A percentile compares a stretch with the other conserved stretches of the same genome.
Conservation (phyloP, 2,888 invertebrate species). For the Monoplex corrugatus region DNA sequence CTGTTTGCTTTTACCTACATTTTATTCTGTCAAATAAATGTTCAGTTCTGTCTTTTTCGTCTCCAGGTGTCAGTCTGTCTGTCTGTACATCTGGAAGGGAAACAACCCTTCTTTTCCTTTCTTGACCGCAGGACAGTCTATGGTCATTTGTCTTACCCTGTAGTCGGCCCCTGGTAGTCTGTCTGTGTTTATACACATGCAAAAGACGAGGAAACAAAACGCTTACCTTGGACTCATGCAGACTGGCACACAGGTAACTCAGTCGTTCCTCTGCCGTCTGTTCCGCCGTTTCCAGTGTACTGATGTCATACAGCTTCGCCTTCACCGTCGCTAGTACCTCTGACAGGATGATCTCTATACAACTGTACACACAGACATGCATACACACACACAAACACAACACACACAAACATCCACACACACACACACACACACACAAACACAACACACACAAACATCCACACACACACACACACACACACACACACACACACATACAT, state of each 20-base stretch:
- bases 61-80: no score
- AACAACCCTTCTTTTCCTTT: no score
- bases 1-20: no score
- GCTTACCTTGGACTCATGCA: conserved; percentile 58
- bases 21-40: no score
- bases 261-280: conserved; percentile 92
- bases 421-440: not conserved
- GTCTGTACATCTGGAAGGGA: no score
- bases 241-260: conserved; percentile 86
- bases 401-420: not conserved
- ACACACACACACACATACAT: no score
- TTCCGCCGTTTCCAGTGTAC: conserved; percentile 91
- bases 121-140: not conserved
- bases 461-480: no score
- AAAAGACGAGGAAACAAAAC: no score
- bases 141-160: no score
- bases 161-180: no score
- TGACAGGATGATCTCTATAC: conserved; percentile 93
- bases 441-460: not conserved
- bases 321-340: conserved; percentile 93
- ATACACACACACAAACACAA: not conserved
- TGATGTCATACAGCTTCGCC: conserved; percentile 93
- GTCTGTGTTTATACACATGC: no score
- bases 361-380: conserved; percentile 67
- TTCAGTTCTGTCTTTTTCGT: no score